Evolutionary conservation across 2,888 invertebrate species (phyloP).

Genomic region (Trisateles emortualis): DNA sequence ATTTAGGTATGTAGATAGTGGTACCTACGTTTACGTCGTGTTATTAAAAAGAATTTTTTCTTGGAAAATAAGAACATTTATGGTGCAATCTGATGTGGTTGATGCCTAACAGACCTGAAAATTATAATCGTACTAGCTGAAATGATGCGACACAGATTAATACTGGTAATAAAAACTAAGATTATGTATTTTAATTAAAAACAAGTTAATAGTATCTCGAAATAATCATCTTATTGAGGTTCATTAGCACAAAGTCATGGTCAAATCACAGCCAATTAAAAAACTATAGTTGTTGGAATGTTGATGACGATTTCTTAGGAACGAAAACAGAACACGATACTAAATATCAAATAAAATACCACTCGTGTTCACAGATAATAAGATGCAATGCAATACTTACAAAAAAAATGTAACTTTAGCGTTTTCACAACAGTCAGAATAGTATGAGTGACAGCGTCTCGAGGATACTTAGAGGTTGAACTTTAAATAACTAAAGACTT

Average conservation of each 20-base stretch:
- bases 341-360: constrained; percentile 20
- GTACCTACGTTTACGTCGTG: not conserved
- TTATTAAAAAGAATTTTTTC: too few relatives aligned
- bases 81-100: too few relatives aligned
- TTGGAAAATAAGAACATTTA: too few relatives aligned
- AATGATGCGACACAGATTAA: too few relatives aligned
- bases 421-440: constrained; percentile 32
- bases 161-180: too few relatives aligned
- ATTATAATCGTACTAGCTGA: too few relatives aligned
- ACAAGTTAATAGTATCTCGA: not conserved
- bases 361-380: constrained; percentile 20
- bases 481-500: constrained; percentile 30
- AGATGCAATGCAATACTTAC: constrained; percentile 25
- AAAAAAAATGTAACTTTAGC: constrained; percentile 28
- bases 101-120: too few relatives aligned
- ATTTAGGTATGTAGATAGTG: too few relatives aligned
- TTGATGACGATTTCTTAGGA: constrained; percentile 15
- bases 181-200: too few relatives aligned
- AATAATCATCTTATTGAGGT: not conserved
- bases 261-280: not conserved
- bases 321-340: constrained; percentile 8
- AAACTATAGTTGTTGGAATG: not conserved
- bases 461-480: constrained; percentile 42
- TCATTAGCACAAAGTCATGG: not conserved
- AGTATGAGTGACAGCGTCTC: constrained; percentile 43